These are phyloP conservation scores for Dicyrtoma fusca DNA, from an alignment of 2,888 invertebrate species.

Conservation along the genomic window DNA sequence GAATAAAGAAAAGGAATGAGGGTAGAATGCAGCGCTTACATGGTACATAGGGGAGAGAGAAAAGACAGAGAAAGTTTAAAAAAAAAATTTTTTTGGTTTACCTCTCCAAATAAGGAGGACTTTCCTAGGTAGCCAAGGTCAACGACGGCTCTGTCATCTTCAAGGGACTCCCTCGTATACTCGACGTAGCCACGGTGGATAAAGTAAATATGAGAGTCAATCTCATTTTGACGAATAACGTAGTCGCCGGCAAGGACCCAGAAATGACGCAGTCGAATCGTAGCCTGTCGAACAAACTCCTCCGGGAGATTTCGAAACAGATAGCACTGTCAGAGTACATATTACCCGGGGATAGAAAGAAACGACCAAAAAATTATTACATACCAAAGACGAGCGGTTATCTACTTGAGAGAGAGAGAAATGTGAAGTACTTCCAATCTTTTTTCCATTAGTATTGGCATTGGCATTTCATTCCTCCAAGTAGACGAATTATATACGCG, in stretches of 20 bases:
- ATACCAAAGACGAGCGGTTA: too few species aligned
- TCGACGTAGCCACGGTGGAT: slow-evolving; percentile 40
- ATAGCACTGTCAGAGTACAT: slow-evolving; percentile 31
- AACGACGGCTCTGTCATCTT: slow-evolving; percentile 13
- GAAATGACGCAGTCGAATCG: slow-evolving; percentile 33
- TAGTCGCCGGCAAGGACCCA: slow-evolving; percentile 40
- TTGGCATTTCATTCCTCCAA: too few species aligned
- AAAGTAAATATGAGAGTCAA: slow-evolving; percentile 41
- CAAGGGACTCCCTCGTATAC: slow-evolving; percentile 19
- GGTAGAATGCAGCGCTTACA: too few species aligned
- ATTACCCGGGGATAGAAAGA: too few species aligned
- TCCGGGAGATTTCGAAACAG: slow-evolving; percentile 35
- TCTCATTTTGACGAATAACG: slow-evolving; percentile 36
- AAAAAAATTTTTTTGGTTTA: slow-evolving; percentile 8
- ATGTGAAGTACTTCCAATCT: too few species aligned
- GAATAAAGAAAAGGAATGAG: not conserved
- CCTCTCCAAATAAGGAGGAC: slow-evolving; percentile 38
- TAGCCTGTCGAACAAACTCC: slow-evolving; percentile 34
- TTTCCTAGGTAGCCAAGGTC: slow-evolving; percentile 23
- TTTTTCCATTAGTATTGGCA: too few species aligned
- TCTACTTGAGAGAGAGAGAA: too few species aligned
- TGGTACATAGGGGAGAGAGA: not conserved
- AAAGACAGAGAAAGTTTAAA: not conserved
- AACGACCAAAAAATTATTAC: too few species aligned
- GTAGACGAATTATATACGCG: too few species aligned